A percentile compares a stretch with the other conserved stretches of the same genome.
Evolutionary conservation across 2,797 vertebrate genomes (phyloP).

Genomic region (Erpetoichthys calabaricus): DNA sequence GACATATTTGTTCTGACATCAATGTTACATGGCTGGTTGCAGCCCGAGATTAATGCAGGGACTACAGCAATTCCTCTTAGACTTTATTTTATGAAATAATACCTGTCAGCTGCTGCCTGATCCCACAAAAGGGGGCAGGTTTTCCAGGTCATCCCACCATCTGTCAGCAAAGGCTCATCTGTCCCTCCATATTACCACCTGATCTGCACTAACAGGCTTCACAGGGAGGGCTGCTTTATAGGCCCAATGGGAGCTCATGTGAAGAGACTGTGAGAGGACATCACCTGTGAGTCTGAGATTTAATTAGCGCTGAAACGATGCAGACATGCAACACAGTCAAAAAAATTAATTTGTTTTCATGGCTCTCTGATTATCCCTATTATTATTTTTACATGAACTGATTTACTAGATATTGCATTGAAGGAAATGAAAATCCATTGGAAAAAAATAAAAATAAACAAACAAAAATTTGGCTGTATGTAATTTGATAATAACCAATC

Average conservation of each 20-base stretch:
- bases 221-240: conserved; percentile 58
- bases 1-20: conserved; percentile 85
- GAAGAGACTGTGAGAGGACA: conserved; percentile 52
- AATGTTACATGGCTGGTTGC: conserved; percentile 84
- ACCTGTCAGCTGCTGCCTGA: conserved; percentile 89
- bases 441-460: too few species aligned
- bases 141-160: conserved; percentile 81
- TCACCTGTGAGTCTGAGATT: conserved; percentile 65
- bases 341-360: conserved; percentile 48
- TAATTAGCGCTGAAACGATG: conserved; percentile 67
- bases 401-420: too few species aligned
- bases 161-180: conserved; percentile 72
- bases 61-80: conserved; percentile 65
- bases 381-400: not conserved
- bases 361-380: conserved; percentile 17
- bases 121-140: conserved; percentile 81
- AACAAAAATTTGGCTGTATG: too few species aligned
- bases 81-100: conserved; percentile 87
- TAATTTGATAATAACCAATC: too few species aligned
- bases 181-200: conserved; percentile 75
- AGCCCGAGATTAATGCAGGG: conserved; percentile 75
- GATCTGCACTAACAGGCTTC: conserved; percentile 85
- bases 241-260: conserved; percentile 53
- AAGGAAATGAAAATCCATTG: too few species aligned
- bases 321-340: conserved; percentile 53